A percentile compares a stretch with the other conserved stretches of the same genome.
These are phyloP conservation scores for Syritta pipiens DNA, from an alignment of 2,888 invertebrate genomes.

Conservation along the genomic window DNA sequence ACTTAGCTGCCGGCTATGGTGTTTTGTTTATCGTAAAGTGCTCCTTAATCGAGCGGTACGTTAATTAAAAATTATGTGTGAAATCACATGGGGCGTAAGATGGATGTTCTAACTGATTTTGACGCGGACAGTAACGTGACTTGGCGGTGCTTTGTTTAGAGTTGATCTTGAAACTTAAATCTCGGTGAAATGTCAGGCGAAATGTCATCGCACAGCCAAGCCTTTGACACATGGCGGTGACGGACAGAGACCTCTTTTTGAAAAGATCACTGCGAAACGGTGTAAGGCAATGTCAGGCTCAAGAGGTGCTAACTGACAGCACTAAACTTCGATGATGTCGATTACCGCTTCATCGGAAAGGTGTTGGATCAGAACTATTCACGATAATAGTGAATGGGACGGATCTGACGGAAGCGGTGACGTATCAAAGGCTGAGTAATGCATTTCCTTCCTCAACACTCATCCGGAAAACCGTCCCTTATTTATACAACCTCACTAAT, in stretches of 20 bases:
- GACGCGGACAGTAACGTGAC: neutral
- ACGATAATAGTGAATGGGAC: too few relatives aligned
- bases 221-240: slow-evolving; percentile 10
- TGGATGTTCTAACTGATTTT: neutral
- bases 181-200: neutral
- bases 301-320: slow-evolving; percentile 44
- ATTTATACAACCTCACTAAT: too few relatives aligned
- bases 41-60: neutral
- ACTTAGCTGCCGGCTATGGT: too few relatives aligned
- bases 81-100: slow-evolving; percentile 3
- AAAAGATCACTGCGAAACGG: neutral
- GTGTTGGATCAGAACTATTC: too few relatives aligned
- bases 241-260: neutral
- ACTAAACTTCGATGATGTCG: too few relatives aligned
- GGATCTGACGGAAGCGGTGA: too few relatives aligned
- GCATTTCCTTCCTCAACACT: too few relatives aligned
- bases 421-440: too few relatives aligned
- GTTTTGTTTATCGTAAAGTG: neutral
- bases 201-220: neutral
- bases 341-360: too few relatives aligned
- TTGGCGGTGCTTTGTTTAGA: too few relatives aligned
- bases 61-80: slow-evolving; percentile 3
- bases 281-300: slow-evolving; percentile 15
- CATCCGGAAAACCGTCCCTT: too few relatives aligned
- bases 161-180: too few relatives aligned